Base-by-base conservation (phyloP, 2,113 vertebrate species). In the Eclectus roratus region DNA sequence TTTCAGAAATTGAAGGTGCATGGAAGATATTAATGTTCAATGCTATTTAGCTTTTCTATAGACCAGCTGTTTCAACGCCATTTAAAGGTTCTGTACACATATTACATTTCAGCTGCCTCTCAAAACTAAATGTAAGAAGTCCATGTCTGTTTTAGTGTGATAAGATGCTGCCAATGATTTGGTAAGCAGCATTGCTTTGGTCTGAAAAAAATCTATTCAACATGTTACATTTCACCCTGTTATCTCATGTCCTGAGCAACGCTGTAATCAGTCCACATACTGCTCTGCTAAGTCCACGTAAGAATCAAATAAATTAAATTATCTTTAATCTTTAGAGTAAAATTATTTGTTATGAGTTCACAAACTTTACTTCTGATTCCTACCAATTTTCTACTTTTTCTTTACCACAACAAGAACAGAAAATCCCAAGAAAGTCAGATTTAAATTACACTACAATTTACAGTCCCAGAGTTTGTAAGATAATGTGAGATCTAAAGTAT, bases 151-250 rank as follows among this genome's bases (percentile, higher is more conserved):
- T 97, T 94, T 79, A 65, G 37, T 47, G 44, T 74, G 96, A 97
- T 97, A 97, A 97, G 94, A 94, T 85, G 37, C 58, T 64, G n/a
- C 23, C 56, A 87, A 10, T 58, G 64, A 95, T 95, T 96, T 86
- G 17, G 43, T 92, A 95, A 96, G 94, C 28, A 84, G 35, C 19
- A 55, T 27, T 90, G 64, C 73, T 80, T 83, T 72, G 64, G 58
- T 50, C 55, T 50, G 47, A 80, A 91, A 91, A 80, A 64, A 74
- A 3, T 68, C 43, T 52, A 10, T 78, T 77, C 58, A 74, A 53
- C 21, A 21, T 47, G n/a, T 68, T 90, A 76, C 44, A 66, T 16
- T 72, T 94, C 53, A 93, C 46, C 55, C 85, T 58, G 8, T 91
- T 94, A 74, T 93, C 81, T 71, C 39, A 73, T 0, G 5, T 85